Conservation (phyloP, 2,888 invertebrate genomes). For the Eilema sororculum region DNA sequence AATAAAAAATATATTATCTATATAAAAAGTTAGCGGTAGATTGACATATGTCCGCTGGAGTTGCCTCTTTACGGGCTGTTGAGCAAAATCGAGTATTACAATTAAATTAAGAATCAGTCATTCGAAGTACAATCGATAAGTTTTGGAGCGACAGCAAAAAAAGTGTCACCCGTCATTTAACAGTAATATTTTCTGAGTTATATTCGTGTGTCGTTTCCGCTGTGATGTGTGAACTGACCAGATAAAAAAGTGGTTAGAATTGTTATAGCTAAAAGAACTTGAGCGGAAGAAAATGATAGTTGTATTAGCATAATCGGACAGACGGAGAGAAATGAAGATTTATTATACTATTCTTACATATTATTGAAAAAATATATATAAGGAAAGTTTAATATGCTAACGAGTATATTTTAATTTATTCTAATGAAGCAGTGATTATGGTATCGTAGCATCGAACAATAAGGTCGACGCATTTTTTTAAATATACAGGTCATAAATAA, state of each 20-base stretch:
- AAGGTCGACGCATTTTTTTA: neutral
- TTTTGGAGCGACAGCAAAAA: slow-evolving; percentile 67
- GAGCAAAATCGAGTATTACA: slow-evolving; percentile 85
- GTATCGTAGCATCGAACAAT: neutral
- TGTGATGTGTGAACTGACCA: neutral
- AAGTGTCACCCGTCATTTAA: slow-evolving; percentile 23
- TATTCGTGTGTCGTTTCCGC: neutral
- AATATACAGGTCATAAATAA: neutral
- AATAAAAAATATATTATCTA: slow-evolving; percentile 47
- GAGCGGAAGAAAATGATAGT: neutral
- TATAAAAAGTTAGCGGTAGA: slow-evolving; percentile 68
- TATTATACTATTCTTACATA: neutral
- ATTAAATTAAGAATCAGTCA: slow-evolving; percentile 87
- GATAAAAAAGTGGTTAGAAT: neutral
- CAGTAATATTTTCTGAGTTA: neutral
- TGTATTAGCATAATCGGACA: slow-evolving; percentile 1
- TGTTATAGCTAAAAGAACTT: neutral
- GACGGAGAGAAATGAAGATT: slow-evolving; percentile 4
- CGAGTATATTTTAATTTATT: neutral
- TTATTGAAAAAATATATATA: slow-evolving; percentile 1
- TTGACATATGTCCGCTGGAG: slow-evolving; percentile 81
- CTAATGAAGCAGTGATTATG: neutral
- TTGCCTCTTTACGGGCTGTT: slow-evolving; percentile 74
- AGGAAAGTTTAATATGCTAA: slow-evolving; percentile 3
- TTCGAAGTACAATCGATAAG: slow-evolving; percentile 70